Evolutionary conservation across 2,888 invertebrate species (phyloP), one percentile per base, ranked within the genome.

Genomic region (Bhutanitis thaidina): DNA sequence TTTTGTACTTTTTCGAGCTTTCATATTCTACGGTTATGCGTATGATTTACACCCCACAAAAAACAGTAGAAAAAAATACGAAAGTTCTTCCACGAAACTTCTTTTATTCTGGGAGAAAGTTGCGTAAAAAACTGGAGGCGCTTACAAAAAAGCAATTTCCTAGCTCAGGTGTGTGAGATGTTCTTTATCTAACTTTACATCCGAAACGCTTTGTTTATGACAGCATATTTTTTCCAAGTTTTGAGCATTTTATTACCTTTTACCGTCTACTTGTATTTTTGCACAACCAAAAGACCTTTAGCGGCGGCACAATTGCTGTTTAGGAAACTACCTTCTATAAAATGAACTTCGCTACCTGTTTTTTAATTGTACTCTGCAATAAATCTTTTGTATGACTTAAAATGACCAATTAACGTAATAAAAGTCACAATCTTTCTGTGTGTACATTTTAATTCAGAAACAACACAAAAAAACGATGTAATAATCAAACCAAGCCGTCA

Each of bases 131-230:
- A 86, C 75, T 82, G 80, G 79, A 81, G 84, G 80, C 83, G 86
- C 80, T 87, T 86, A 84, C 83, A 88, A 88, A 89, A 89, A 89
- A 87, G 89, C 87, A 89, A 89, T 89, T 89, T 89, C 77, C 89
- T 87, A 89, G 86, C 89, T 89, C 89, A 89, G 89, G 89, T 89
- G 89, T 88, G 88, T 88, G 79, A 82, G 88, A 88, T 87, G 88
- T 89, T 89, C 85, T 88, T 89, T 89, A 89, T 89, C 89, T 89
- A 87, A 89, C 83, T 89, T 89, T 88, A 85, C 89, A 89, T 89
- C 89, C 86, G 83, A 85, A 83, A 80, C 69, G 78, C 69, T 85
- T 89, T 87, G 85, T 89, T 89, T 89, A 88, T 80, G 84, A 73
- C 69, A 80, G 77, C 77, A 80, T 83, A 86, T 86, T 87, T 87